Base-by-base conservation (phyloP, 2,797 vertebrate genomes). In the Eospalax fontanierii region DNA sequence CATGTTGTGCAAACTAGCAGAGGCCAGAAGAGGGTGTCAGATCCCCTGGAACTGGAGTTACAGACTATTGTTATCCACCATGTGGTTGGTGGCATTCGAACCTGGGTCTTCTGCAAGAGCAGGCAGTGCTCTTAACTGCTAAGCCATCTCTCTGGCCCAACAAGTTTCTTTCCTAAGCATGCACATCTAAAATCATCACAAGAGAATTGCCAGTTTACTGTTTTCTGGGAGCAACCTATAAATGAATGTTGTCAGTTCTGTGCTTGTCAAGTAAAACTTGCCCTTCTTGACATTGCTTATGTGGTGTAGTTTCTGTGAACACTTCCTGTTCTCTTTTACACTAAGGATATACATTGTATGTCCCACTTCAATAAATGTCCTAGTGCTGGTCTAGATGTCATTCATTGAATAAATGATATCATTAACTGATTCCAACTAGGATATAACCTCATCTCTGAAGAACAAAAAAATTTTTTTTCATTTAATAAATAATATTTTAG, bases 91-190 rank as follows among this genome's bases (percentile, higher is more conserved):
- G 12, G 8, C 8, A 54, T 54, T 54, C 14, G 12, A 54, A 54
- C 12, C 50, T 14, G 12, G 50, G 50, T 54, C 50, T 54, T 54
- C 50, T 54, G 50, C 12, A 54, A 54, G 50, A 54, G 50, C 50
- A 46, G 46, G 6, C 50, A 54, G 50, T 54, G 12, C 50, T 54
- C 50, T 54, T 54, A 54, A 54, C 50, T 54, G 50, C 50, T 54
- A 12, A 54, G 50, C 8, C 50, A 54, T 54, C 50, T 54, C 50
- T 14, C 50, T 12, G 14, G 50, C 12, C 50, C 50, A 54, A 54
- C 89, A 89, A 79, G 61, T 80, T 90, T 93, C 92, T 94, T 93
- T 92, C 82, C 94, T 86, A 61, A 94, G 85, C 70, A 75, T 38
- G 14, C n/a, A 9, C 40, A 7, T 65, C 91, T 78, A 38, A 73